Evolutionary conservation across 1,140 invertebrate species (phyloP).

Genomic region (Sitobion miscanthi): DNA sequence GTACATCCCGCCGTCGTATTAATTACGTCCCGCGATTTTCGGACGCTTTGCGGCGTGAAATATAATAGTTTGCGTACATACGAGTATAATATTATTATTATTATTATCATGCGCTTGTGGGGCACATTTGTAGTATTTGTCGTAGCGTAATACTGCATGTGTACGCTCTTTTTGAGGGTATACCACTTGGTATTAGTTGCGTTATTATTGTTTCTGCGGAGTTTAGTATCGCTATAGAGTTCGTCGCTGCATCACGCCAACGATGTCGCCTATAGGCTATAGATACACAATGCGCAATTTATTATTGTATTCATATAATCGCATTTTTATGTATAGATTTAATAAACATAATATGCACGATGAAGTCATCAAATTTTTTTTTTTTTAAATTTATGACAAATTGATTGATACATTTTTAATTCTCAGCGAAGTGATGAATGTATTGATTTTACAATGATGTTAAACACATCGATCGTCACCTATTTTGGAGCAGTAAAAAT

Average conservation of each 20-base stretch:
- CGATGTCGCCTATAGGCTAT: background rate
- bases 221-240: background rate
- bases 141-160: background rate
- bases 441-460: background rate
- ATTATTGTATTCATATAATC: background rate
- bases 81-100: background rate
- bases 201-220: background rate
- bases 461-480: too few relatives aligned
- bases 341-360: background rate
- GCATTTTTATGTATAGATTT: background rate
- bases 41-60: background rate
- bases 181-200: background rate
- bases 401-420: background rate
- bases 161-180: background rate
- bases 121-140: background rate
- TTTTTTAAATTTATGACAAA: background rate
- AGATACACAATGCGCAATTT: background rate
- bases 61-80: background rate
- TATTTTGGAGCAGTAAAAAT: too few relatives aligned
- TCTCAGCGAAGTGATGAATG: background rate
- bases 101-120: background rate
- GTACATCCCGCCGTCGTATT: background rate
- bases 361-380: background rate
- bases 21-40: slow-evolving; percentile 19
- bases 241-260: background rate